Percentiles rank a stretch among this genome's conserved stretches.
phyloP scores from a whole-genome alignment of 2,113 vertebrate genomes.

The Toxotes chatareus region DNA sequence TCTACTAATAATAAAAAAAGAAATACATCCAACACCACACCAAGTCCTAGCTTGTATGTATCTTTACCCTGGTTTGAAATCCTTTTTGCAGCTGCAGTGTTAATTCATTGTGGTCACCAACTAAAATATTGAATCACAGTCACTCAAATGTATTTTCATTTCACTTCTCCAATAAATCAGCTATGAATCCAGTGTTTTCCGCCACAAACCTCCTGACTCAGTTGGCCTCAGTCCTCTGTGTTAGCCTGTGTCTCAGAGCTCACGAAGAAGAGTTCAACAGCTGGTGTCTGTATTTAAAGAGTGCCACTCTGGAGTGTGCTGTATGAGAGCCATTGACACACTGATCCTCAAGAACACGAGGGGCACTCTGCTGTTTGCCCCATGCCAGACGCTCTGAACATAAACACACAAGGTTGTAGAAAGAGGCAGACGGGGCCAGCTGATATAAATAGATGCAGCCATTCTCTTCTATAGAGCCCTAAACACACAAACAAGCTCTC shows the following conservation, averaged over 20 bases:
- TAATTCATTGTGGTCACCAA: slow-evolving; percentile 3
- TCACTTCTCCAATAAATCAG: slow-evolving; percentile 17
- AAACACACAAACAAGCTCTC: slow-evolving; percentile 64
- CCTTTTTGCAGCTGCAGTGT: background rate
- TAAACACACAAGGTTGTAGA: slow-evolving; percentile 79
- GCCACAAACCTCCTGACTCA: slow-evolving; percentile 39
- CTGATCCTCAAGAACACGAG: slow-evolving; percentile 78
- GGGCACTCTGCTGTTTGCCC: slow-evolving; percentile 69
- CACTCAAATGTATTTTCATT: slow-evolving; percentile 37
- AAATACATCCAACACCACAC: background rate
- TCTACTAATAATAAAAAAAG: slow-evolving; percentile 1
- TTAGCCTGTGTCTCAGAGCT: slow-evolving; percentile 70
- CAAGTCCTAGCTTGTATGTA: background rate
- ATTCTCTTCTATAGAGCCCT: slow-evolving; percentile 51
- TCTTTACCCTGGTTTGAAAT: background rate
- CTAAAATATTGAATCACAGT: slow-evolving; percentile 39
- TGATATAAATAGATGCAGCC: slow-evolving; percentile 72
- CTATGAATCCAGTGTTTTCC: slow-evolving; percentile 35
- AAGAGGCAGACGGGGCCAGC: slow-evolving; percentile 49
- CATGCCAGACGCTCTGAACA: slow-evolving; percentile 67
- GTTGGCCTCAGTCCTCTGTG: slow-evolving; percentile 37
- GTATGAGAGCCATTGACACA: slow-evolving; percentile 76
- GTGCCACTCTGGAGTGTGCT: slow-evolving; percentile 66
- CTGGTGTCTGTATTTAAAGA: slow-evolving; percentile 82
- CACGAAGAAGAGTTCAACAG: slow-evolving; percentile 67